Conservation (phyloP, 2,113 vertebrate species). For the Tragelaphus buxtoni region DNA sequence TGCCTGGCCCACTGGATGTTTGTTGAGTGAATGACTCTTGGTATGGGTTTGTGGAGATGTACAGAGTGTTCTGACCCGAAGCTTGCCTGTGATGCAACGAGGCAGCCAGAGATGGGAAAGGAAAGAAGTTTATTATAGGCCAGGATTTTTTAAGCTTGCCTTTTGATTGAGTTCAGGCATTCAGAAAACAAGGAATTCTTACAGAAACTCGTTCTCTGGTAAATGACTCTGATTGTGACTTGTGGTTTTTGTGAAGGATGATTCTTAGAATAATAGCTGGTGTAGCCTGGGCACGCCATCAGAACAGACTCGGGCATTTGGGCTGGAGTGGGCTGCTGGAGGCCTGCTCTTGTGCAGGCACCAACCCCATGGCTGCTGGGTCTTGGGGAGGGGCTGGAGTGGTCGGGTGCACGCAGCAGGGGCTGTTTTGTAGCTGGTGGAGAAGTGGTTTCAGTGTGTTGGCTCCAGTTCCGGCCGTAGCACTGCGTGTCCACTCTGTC, state of each 20-base stretch:
- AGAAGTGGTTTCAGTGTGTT: background rate
- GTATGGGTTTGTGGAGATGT: background rate
- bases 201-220: constrained; percentile 30
- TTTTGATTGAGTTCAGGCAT: constrained; percentile 43
- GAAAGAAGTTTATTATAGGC: background rate
- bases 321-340: background rate
- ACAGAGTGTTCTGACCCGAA: background rate
- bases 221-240: constrained; percentile 22
- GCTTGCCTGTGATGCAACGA: background rate
- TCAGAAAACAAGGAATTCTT: constrained; percentile 24
- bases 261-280: background rate
- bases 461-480: background rate
- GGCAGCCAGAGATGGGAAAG: background rate
- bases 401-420: background rate
- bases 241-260: constrained; percentile 26
- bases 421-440: background rate
- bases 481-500: accelerated
- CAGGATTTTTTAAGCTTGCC: background rate
- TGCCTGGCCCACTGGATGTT: background rate
- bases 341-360: background rate
- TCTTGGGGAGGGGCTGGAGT: background rate
- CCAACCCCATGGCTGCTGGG: background rate
- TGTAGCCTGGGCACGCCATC: background rate
- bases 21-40: background rate
- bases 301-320: background rate